Evolutionary conservation across 2,797 vertebrate species (phyloP).

Genomic region (Premnoplex brunnescens): DNA sequence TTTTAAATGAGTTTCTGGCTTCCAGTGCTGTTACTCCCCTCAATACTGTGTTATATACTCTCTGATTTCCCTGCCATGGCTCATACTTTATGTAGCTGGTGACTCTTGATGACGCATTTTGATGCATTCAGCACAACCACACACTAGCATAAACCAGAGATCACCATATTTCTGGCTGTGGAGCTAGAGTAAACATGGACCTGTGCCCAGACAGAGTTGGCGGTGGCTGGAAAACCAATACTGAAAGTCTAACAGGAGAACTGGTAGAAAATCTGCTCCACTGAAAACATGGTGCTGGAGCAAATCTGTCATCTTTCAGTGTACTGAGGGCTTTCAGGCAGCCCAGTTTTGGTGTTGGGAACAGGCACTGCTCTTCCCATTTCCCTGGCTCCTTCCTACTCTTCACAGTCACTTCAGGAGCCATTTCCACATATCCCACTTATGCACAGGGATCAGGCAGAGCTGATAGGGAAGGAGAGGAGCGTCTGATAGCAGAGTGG

Average conservation of each 20-base stretch:
- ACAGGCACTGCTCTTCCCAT: neutral
- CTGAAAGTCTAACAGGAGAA: constrained; percentile 1
- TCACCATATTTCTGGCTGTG: constrained; percentile 53
- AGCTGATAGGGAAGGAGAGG: neutral
- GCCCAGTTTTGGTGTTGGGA: neutral
- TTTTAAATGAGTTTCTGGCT: neutral
- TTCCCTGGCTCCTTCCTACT: neutral
- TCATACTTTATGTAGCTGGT: neutral
- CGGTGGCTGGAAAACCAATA: constrained; percentile 18
- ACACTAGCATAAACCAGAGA: constrained; percentile 16
- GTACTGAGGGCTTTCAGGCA: neutral
- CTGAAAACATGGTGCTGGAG: neutral
- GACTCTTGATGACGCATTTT: constrained; percentile 38
- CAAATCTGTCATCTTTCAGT: neutral
- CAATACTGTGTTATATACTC: neutral
- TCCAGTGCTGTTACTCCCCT: neutral
- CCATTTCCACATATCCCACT: neutral
- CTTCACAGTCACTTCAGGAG: neutral
- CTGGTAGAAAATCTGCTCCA: neutral
- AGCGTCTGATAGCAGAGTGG: neutral
- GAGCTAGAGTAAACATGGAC: constrained; percentile 56
- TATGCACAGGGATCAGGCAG: neutral
- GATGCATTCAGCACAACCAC: constrained; percentile 45
- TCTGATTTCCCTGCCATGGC: neutral
- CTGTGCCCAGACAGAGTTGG: constrained; percentile 50